These are phyloP conservation scores for Drosophila borborema DNA, from an alignment of 2,888 invertebrate genomes.

Conservation along the genomic window DNA sequence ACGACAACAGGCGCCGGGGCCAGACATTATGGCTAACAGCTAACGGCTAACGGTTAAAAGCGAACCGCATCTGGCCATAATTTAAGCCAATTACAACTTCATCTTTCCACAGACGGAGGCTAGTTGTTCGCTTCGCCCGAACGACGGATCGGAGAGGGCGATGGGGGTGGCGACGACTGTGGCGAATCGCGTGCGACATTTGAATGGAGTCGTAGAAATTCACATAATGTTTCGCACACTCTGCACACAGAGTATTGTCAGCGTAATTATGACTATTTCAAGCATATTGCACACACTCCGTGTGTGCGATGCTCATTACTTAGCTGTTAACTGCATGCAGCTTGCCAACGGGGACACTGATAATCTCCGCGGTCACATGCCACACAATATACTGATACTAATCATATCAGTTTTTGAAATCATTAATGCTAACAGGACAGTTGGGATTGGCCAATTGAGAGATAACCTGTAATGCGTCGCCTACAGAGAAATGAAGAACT, in stretches of 20 bases:
- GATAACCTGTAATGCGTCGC: neutral
- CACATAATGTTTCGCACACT: conserved; percentile 16
- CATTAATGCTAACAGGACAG: neutral
- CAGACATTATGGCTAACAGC: conserved; percentile 28
- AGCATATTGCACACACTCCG: conserved; percentile 4
- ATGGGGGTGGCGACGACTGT: conserved; percentile 2
- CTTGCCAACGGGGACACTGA: neutral
- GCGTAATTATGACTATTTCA: neutral
- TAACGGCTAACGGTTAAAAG: conserved; percentile 20
- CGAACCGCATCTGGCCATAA: conserved; percentile 65
- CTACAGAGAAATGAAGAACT: too few relatives aligned
- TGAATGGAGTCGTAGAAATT: conserved; percentile 38
- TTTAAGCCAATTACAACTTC: conserved; percentile 66
- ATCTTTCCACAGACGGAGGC: conserved; percentile 25
- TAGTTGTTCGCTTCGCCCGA: conserved; percentile 9
- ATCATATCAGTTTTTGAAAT: conserved; percentile 8
- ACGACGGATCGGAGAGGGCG: conserved; percentile 3
- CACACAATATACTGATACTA: neutral
- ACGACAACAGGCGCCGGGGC: conserved; percentile 5
- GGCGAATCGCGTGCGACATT: conserved; percentile 33
- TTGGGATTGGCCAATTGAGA: too few relatives aligned
- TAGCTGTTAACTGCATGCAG: neutral
- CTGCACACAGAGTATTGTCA: neutral
- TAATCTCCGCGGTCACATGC: conserved; percentile 2
- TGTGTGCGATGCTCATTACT: neutral